These are phyloP conservation scores for Neoarius graeffei DNA, from an alignment of 2,113 vertebrate species.

Conservation along the genomic window DNA sequence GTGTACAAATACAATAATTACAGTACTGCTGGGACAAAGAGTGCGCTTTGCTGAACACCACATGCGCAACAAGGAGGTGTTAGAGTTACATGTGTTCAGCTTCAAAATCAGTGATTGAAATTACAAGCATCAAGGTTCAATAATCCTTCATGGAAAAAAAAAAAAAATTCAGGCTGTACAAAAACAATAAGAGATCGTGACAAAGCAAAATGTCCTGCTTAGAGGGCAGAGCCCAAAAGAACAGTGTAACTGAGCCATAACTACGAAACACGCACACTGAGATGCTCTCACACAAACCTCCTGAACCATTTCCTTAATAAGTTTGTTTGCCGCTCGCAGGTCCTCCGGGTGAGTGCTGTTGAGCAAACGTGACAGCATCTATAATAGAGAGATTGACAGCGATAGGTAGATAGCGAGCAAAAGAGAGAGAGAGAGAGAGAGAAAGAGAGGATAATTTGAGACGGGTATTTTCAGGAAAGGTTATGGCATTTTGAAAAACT, in stretches of 20 bases:
- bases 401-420: neutral
- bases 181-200: neutral
- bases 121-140: neutral
- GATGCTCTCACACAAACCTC: constrained; percentile 75
- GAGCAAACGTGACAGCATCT: constrained; percentile 91
- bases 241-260: neutral
- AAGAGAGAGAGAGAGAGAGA: constrained; percentile 56
- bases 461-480: neutral
- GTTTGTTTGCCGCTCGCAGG: constrained; percentile 93
- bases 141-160: neutral
- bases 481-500: neutral
- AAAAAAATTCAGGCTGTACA: neutral
- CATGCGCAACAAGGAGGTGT: neutral
- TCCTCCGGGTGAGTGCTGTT: constrained; percentile 96
- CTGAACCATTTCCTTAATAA: constrained; percentile 99
- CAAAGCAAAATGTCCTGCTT: neutral
- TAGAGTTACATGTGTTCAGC: neutral
- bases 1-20: neutral
- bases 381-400: constrained; percentile 52
- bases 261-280: neutral
- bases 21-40: neutral
- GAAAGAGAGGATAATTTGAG: neutral
- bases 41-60: neutral
- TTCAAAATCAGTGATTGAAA: neutral
- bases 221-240: neutral